These are phyloP conservation scores for Solenopsis fugax DNA, from an alignment of 1,140 invertebrate species.

Conservation along the genomic window DNA sequence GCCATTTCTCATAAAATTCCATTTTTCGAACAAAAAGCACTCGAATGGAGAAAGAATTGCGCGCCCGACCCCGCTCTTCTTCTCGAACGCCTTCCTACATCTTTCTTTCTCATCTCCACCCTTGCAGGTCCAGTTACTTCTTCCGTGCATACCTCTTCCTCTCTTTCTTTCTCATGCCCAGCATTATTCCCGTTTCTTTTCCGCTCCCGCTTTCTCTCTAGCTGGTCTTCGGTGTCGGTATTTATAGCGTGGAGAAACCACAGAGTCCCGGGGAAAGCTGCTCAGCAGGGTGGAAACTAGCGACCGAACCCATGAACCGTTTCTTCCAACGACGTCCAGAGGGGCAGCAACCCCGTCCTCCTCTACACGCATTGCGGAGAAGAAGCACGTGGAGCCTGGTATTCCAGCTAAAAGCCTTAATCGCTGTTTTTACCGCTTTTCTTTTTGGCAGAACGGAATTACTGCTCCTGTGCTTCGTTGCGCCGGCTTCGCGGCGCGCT, in stretches of 20 bases:
- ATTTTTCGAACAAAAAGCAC: constrained; percentile 70
- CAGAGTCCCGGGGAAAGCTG: constrained; percentile 72
- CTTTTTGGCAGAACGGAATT: constrained; percentile 64
- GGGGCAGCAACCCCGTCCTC: constrained; percentile 29
- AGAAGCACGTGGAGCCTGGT: constrained; percentile 43
- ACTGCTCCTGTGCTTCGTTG: constrained; percentile 46
- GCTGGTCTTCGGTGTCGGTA: constrained; percentile 73
- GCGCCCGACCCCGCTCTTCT: constrained; percentile 39
- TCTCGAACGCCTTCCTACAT: constrained; percentile 54
- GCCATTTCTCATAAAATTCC: constrained; percentile 71
- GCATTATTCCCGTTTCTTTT: constrained; percentile 34
- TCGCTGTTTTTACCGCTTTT: constrained; percentile 66
- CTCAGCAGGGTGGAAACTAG: constrained; percentile 75
- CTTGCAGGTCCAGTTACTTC: constrained; percentile 58
- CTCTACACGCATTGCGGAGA: constrained; percentile 59
- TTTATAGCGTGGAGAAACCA: constrained; percentile 77
- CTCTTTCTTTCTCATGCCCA: constrained; percentile 12
- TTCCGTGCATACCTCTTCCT: constrained; percentile 41
- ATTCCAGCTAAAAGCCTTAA: constrained; percentile 77
- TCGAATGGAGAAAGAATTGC: constrained; percentile 54
- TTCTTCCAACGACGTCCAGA: constrained; percentile 68
- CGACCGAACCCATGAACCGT: constrained; percentile 72
- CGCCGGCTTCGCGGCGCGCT: constrained; percentile 26
- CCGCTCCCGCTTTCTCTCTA: constrained; percentile 22
- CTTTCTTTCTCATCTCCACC: constrained; percentile 65